phyloP scores from a whole-genome alignment of 2,888 invertebrate species.

The Elaeidobius kamerunicus region DNA sequence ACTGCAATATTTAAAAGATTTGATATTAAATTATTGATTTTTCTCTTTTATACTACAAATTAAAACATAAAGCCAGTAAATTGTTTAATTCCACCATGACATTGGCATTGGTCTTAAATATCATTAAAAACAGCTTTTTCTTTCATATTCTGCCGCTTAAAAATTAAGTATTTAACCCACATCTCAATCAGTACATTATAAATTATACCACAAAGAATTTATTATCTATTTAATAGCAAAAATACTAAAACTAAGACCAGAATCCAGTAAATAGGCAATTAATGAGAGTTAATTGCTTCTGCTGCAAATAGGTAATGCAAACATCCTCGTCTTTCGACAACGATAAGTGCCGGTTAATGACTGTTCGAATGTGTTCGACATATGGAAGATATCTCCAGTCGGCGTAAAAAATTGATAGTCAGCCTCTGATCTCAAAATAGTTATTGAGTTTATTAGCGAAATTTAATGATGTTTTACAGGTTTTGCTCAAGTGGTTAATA shows the following conservation, averaged over 20 bases:
- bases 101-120: too few relatives aligned
- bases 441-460: background rate
- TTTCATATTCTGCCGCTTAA: too few relatives aligned
- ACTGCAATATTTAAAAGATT: too few relatives aligned
- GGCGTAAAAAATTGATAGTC: constrained; percentile 15
- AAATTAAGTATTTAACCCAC: too few relatives aligned
- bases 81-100: too few relatives aligned
- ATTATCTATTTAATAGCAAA: constrained; percentile 13
- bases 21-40: too few relatives aligned
- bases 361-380: constrained; percentile 26
- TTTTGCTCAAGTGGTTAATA: background rate
- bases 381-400: constrained; percentile 22
- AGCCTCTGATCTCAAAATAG: constrained; percentile 21
- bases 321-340: constrained; percentile 28
- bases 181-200: too few relatives aligned
- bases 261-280: constrained; percentile 7
- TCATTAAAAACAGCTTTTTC: too few relatives aligned
- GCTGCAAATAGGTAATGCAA: constrained; percentile 28
- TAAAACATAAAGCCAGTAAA: too few relatives aligned
- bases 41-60: too few relatives aligned
- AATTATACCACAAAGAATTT: constrained; percentile 10
- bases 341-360: constrained; percentile 26
- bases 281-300: constrained; percentile 16
- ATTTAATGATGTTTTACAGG: background rate
- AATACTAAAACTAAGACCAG: constrained; percentile 12